Percentiles rank a stretch among this genome's conserved stretches.
phyloP scores from a whole-genome alignment of 1,140 invertebrate genomes.

The Pseudomyrmex concolor region DNA sequence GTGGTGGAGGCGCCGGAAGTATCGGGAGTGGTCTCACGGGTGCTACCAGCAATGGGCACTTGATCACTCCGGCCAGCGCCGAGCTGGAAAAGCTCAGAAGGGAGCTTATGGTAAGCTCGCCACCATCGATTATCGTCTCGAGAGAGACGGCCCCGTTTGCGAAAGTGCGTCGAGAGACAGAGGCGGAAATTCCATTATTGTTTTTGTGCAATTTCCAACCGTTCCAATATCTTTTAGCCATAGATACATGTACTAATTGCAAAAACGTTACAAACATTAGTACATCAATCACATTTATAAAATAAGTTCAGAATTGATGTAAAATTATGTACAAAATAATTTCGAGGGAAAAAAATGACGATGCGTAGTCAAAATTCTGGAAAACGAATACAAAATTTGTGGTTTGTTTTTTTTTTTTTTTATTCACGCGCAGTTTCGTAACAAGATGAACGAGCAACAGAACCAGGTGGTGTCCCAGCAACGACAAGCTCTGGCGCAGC shows the following conservation, averaged over 20 bases:
- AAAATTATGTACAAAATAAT: not conserved
- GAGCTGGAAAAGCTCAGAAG: conserved; percentile 95
- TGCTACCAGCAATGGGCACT: conserved; percentile 81
- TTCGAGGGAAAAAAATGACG: not conserved
- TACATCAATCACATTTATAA: not conserved
- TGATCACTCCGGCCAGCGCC: conserved; percentile 90
- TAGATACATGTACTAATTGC: not conserved
- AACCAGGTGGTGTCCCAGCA: conserved; percentile 94
- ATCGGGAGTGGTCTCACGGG: conserved; percentile 81
- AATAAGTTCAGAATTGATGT: not conserved
- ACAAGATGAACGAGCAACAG: conserved; percentile 97
- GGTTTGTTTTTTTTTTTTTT: conserved; percentile 4
- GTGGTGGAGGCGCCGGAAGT: conserved; percentile 80
- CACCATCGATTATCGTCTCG: conserved; percentile 41
- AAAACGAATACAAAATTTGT: conserved; percentile 1
- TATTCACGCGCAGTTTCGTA: conserved; percentile 91
- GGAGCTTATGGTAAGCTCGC: conserved; percentile 92
- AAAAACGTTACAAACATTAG: not conserved
- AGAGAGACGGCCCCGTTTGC: not conserved
- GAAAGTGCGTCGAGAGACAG: not conserved
- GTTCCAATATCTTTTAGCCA: not conserved
- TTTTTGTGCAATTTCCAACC: conserved; percentile 6
- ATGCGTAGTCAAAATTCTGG: too few relatives aligned
- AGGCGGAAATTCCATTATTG: not conserved
- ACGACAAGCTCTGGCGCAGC: conserved; percentile 92